phyloP scores from a whole-genome alignment of 2,113 vertebrate genomes.

The Leptocoma aspasia region DNA sequence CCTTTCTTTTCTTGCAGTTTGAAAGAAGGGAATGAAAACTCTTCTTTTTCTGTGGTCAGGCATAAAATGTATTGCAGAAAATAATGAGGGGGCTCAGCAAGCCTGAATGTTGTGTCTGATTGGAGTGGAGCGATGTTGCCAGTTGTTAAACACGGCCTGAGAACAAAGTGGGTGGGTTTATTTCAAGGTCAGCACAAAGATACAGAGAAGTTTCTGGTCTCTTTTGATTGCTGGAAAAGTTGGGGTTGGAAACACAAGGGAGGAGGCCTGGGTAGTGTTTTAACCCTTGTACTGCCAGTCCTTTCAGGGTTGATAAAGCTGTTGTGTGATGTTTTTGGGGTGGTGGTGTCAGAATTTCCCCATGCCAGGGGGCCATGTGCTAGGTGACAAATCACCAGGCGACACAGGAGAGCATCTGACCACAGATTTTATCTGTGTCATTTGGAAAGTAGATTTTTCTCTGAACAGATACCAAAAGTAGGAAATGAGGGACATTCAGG shows the following conservation, averaged over 20 bases:
- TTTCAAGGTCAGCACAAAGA: not conserved
- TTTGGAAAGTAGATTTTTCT: not conserved
- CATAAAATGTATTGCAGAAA: not conserved
- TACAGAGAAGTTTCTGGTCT: not conserved
- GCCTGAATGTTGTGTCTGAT: not conserved
- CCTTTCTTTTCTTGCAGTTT: not conserved
- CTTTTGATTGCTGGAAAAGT: not conserved
- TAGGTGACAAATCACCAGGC: not conserved
- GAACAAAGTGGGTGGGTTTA: slow-evolving; percentile 20
- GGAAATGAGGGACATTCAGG: not conserved
- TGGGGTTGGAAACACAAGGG: not conserved
- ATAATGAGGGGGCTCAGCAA: not conserved
- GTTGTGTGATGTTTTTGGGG: not conserved
- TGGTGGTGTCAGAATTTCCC: not conserved
- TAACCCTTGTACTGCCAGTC: not conserved
- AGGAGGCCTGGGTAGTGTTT: not conserved
- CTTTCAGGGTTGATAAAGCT: not conserved
- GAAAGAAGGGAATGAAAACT: not conserved
- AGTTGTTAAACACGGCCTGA: not conserved
- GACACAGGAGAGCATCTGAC: not conserved
- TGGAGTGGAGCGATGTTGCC: not conserved
- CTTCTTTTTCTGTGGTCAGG: not conserved
- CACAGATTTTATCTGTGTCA: not conserved
- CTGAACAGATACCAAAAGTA: not conserved
- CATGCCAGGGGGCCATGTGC: fast-evolving